Conservation (phyloP, 2,113 vertebrate genomes). For the Pelecanoides urinatrix region DNA sequence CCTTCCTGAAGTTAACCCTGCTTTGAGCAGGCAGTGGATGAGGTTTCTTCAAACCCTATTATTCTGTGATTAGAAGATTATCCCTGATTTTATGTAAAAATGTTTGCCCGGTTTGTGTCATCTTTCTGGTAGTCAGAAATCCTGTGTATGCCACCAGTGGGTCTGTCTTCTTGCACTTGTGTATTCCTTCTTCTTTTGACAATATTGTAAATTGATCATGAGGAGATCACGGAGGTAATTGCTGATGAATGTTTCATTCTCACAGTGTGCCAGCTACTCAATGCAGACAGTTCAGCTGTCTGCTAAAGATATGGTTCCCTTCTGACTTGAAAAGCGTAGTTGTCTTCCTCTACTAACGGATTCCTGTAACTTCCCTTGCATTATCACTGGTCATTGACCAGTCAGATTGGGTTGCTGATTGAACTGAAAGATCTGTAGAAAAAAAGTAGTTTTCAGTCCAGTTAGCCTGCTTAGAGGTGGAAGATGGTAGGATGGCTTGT, state of each 20-base stretch:
- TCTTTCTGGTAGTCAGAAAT: not conserved
- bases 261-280: not conserved
- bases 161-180: not conserved
- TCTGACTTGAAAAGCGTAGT: not conserved
- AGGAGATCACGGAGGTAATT: not conserved
- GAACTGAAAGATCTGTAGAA: not conserved
- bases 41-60: not conserved
- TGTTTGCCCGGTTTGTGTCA: not conserved
- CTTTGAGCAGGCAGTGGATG: not conserved
- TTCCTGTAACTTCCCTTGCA: not conserved
- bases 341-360: not conserved
- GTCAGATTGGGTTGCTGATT: not conserved
- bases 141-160: not conserved
- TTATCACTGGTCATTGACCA: not conserved
- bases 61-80: not conserved
- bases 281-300: not conserved
- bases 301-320: not conserved
- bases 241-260: slow-evolving; percentile 1
- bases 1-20: not conserved
- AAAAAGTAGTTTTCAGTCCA: not conserved
- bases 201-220: not conserved
- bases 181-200: not conserved
- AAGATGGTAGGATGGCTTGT: not conserved
- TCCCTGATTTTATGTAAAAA: not conserved
- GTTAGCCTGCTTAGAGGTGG: not conserved